Base-by-base conservation (phyloP, 2,888 invertebrate species). In the Camptogramma bilineatum region DNA sequence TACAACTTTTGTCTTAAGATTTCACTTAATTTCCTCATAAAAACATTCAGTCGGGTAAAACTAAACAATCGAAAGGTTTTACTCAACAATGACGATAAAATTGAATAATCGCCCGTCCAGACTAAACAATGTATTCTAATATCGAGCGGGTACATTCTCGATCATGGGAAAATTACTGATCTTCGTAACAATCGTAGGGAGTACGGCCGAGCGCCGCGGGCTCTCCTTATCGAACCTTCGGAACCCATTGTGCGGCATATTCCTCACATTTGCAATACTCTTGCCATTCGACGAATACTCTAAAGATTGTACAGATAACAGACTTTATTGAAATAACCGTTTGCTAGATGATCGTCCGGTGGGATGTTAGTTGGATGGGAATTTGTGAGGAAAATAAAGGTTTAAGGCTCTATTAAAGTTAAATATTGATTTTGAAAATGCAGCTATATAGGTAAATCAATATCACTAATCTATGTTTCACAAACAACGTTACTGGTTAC, bases 151-250 rank as follows among this genome's bases (percentile, higher is more conserved):
- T 72, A 77, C 76, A 78, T 79, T 80, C 77, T 73, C 81, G 83
- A 87, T 89, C 87, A 90, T 89, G 88, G 87, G 88, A 88, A 90
- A 83, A 81, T 86, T 78, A 76, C 79, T 72, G 87, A 89, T 89
- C 82, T 76, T 57, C 68, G 72, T 52, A 77, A 81, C 83, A 81
- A 86, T 87, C 88, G 72, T 64, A 68, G 70, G 72, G 66, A 54
- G 65, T 50, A 54, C 69, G 71, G 68, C 70, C 73, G 73, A 72
- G 70, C 70, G 63, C 66, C 62, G 53, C 72, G 48, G 72, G 72
- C 64, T 61, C 68, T 66, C 66, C 65, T 66, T 72, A 72, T 72
- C 72, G 51, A 24, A 34, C 19, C 48, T 52, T 42, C 53, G 63
- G 50, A 31, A 48, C 52, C 65, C 68, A 72, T 71, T 71, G 72